phyloP scores from a whole-genome alignment of 2,113 vertebrate genomes.

The Sebastes fasciatus region DNA sequence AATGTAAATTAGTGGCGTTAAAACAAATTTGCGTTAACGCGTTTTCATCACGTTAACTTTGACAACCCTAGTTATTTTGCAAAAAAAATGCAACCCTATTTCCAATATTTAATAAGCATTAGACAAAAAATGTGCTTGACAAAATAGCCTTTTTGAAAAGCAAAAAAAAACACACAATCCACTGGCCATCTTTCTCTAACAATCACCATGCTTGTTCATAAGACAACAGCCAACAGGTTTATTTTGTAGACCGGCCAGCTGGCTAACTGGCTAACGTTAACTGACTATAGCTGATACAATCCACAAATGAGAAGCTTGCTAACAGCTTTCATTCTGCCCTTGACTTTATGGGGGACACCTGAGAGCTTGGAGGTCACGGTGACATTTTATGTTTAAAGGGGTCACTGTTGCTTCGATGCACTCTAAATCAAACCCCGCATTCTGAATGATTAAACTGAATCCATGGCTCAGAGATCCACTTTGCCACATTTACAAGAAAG shows the following conservation, averaged over 20 bases:
- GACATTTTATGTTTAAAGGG: background rate
- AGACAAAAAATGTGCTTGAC: too few relatives aligned
- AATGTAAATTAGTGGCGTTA: too few relatives aligned
- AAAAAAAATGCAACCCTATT: too few relatives aligned
- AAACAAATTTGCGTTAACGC: too few relatives aligned
- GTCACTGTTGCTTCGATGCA: background rate
- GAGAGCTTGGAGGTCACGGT: background rate
- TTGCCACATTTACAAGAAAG: background rate
- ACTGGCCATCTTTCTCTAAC: background rate
- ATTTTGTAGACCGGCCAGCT: background rate
- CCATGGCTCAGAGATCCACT: background rate
- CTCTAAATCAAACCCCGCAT: background rate
- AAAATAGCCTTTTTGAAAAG: background rate
- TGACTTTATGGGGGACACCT: background rate
- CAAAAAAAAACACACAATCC: background rate
- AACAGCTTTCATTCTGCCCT: background rate
- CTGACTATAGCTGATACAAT: background rate
- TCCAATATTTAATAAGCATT: too few relatives aligned
- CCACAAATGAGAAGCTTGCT: background rate
- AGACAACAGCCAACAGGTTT: background rate
- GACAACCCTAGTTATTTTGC: too few relatives aligned
- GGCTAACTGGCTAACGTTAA: background rate
- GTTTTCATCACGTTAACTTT: too few relatives aligned
- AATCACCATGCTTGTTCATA: background rate
- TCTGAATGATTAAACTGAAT: background rate